These are phyloP conservation scores for Napeogenes sylphis DNA, from an alignment of 2,888 invertebrate species.

Conservation along the genomic window DNA sequence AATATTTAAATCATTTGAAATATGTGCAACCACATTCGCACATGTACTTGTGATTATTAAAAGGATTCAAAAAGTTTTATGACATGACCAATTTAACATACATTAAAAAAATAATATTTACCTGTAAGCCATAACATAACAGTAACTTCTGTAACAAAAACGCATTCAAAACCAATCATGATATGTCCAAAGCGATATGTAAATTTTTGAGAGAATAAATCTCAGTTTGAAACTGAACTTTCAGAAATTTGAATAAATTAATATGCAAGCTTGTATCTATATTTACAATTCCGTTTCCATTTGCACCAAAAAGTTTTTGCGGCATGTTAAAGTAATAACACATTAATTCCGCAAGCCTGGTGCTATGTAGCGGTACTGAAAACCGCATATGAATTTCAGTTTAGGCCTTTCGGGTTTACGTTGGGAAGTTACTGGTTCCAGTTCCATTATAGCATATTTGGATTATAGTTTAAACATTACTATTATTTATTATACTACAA, in stretches of 20 bases:
- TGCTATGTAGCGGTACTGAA: slow-evolving; percentile 43
- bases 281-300: slow-evolving; percentile 19
- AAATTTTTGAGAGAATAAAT: slow-evolving; percentile 6
- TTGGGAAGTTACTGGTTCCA: slow-evolving; percentile 20
- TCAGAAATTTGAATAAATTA: slow-evolving; percentile 5
- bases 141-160: too few relatives aligned
- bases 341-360: slow-evolving; percentile 42
- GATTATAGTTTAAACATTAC: background rate
- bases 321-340: slow-evolving; percentile 30
- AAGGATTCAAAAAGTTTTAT: background rate
- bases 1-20: too few relatives aligned
- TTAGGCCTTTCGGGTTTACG: slow-evolving; percentile 40
- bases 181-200: slow-evolving; percentile 1
- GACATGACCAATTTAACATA: too few relatives aligned
- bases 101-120: too few relatives aligned
- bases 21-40: too few relatives aligned
- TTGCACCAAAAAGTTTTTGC: slow-evolving; percentile 22
- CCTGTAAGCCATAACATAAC: too few relatives aligned
- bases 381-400: slow-evolving; percentile 53
- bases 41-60: background rate
- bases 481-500: too few relatives aligned
- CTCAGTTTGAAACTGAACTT: slow-evolving; percentile 3
- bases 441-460: background rate
- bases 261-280: slow-evolving; percentile 10
- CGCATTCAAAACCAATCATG: slow-evolving; percentile 1